Evolutionary conservation across 1,140 invertebrate genomes (phyloP), one percentile per base, ranked within the genome.

Genomic region (Zaprionus ornatus): DNA sequence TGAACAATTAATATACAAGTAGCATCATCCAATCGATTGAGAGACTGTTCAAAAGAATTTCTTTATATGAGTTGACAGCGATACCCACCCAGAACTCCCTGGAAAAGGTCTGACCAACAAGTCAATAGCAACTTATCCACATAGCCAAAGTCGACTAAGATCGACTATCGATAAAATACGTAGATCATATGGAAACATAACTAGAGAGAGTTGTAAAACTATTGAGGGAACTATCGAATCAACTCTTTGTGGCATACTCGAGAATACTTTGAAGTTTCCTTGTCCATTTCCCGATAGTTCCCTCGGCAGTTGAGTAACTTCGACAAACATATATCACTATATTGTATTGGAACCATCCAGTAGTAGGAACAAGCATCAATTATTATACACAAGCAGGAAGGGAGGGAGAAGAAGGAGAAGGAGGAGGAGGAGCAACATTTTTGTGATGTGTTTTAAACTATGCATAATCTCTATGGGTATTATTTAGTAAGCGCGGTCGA

Each of bases 381-480:
- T 62, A 56, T 59, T 62, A 55, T 59, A 62, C 61, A 70, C 37
- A 61, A 19, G 37, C 50, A 55, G 15, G 40, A 35, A 62, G 21
- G 61, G 29, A 50, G 54, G 52, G 10, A 35, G 45, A 27, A 55
- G 10, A 10, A 55, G 25, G n/a, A 17, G 6, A 7, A n/a, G 40
- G n/a, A 42, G 40, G 9, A 17, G n/a, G 40, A 45, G 40, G 40
- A 42, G 37, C 27, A 65, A 74, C 65, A 60, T 68, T 79, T 79
- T 77, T 79, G 77, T 73, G 81, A 74, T 78, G 32, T 57, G 62
- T 76, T 76, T 76, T 69, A 68, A 75, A 70, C 54, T 64, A 79
- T 72, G 74, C 68, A 76, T 78, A 74, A 71, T 84, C 64, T 79
- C 66, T 86, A 86, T 87, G 83, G 83, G 82, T 86, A 86, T 86